Percentiles rank a stretch among this genome's conserved stretches.
These are phyloP conservation scores for Spheniscus mendiculus DNA, from an alignment of 2,113 vertebrate genomes.

Conservation along the genomic window DNA sequence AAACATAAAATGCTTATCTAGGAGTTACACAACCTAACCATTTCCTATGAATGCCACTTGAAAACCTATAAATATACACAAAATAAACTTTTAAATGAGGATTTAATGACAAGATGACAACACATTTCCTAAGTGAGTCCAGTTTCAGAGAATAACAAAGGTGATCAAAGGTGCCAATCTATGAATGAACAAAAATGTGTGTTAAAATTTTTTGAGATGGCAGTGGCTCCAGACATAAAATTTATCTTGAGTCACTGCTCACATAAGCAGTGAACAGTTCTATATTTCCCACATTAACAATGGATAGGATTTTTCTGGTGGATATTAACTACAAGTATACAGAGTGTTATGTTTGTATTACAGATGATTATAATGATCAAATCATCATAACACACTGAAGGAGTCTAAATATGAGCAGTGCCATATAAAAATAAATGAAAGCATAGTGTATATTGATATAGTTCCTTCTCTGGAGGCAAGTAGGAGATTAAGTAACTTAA, in stretches of 20 bases:
- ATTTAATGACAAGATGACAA: neutral
- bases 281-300: neutral
- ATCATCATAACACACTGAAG: neutral
- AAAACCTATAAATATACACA: neutral
- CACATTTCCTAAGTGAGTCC: neutral
- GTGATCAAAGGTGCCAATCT: neutral
- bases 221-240: neutral
- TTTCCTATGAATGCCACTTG: neutral
- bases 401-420: neutral
- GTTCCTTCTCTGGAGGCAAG: neutral
- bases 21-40: neutral
- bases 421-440: neutral
- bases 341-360: neutral
- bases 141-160: slow-evolving; percentile 5
- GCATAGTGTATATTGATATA: neutral
- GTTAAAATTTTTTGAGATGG: neutral
- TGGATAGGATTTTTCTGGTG: neutral
- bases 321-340: neutral
- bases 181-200: neutral
- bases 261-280: neutral
- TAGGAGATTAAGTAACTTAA: neutral
- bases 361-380: neutral
- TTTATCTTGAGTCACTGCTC: neutral
- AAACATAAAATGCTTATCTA: neutral
- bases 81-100: neutral